Base-by-base conservation (phyloP, 2,113 vertebrate species). In the Psettodes erumei region DNA sequence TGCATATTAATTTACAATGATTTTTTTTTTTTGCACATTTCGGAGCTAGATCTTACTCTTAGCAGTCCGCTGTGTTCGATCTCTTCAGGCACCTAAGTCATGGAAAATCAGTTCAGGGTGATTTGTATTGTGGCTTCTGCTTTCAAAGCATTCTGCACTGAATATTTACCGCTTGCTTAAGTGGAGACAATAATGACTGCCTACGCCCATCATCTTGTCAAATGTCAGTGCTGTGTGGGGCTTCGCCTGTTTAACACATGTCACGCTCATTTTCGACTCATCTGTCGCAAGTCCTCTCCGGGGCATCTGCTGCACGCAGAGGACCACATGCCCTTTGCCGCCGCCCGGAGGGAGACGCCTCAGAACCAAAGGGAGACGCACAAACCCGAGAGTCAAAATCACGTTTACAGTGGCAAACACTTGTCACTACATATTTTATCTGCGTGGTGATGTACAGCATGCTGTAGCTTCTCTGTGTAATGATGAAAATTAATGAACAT, bases 181-280 rank as follows among this genome's bases (percentile, higher is more conserved):
- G 81, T 35, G 76, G 73, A 81, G 81, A 83, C 79, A 80, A 86
- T 90, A 82, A 89, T 86, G 75, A 89, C 80, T 66, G 69, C 88
- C 50, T 70, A 79, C 76, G 58, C 80, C 82, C 79, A 86, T 87
- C 87, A 86, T 86, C 86, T 86, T 93, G 91, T 93, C 92, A 88
- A 83, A 89, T 18, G 82, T 90, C 86, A 82, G 81, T 72, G 62
- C 70, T 61, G 79, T 61, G 79, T 8, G 71, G 76, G 81, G 88
- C 79, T 89, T 80, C 35, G 89, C 86, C 88, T 92, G 90, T 90
- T 92, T 89, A 92, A 92, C 89, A 84, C 87, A 54, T 56, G 89
- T 90, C 92, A 93, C 85, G 88, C 87, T 90, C 54, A 85, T 90
- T 92, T 89, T 88, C 56, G n/a, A 82, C 85, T 89, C 86, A 87